phyloP scores from a whole-genome alignment of 92 coral and sea anemone genomes.

The Desmophyllum pertusum region DNA sequence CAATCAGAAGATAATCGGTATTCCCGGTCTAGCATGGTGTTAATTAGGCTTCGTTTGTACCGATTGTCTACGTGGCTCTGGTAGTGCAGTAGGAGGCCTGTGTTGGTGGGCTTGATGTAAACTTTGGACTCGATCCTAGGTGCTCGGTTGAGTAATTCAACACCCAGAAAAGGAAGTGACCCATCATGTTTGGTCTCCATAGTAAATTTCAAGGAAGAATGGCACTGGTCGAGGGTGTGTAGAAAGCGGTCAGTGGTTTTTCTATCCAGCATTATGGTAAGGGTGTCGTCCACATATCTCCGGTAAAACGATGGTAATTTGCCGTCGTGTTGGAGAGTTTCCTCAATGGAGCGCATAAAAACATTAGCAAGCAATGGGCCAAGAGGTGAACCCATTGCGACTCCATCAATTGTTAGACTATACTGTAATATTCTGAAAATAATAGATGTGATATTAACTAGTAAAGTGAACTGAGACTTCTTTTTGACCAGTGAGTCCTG shows the following conservation, averaged over 20 bases:
- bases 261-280: constrained; percentile 11
- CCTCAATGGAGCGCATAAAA: no score
- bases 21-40: constrained; percentile 57
- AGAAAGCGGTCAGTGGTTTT: constrained; percentile 32
- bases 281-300: neutral
- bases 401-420: no score
- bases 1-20: constrained; percentile 38
- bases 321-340: neutral
- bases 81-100: constrained; percentile 50
- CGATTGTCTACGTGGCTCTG: constrained; percentile 45
- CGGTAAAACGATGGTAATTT: neutral
- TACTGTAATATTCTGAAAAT: constrained; percentile 34
- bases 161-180: constrained; percentile 45
- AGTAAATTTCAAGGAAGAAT: constrained; percentile 41
- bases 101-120: constrained; percentile 56
- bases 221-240: constrained; percentile 38
- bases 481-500: no score
- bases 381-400: no score
- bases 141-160: constrained; percentile 23
- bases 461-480: no score
- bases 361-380: no score
- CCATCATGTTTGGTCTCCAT: constrained; percentile 47
- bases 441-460: no score
- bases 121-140: constrained; percentile 53
- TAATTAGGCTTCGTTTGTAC: constrained; percentile 42